A percentile compares a stretch with the other conserved stretches of the same genome.
These are phyloP conservation scores for Corvus cornix DNA, from an alignment of 2,113 vertebrate genomes.

Conservation along the genomic window DNA sequence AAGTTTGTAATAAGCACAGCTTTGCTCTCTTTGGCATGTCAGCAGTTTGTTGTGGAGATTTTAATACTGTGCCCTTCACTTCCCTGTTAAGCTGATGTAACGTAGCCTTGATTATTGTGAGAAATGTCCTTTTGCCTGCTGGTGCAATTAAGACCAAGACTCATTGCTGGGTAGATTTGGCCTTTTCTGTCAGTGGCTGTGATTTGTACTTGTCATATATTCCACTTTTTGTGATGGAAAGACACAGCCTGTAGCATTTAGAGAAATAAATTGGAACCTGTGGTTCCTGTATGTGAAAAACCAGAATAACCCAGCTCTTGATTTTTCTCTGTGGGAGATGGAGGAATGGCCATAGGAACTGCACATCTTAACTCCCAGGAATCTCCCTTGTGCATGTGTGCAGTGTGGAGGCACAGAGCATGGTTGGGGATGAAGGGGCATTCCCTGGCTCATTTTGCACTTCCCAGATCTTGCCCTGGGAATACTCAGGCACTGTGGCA, in stretches of 20 bases:
- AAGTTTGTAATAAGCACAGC: not conserved
- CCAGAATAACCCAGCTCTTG: not conserved
- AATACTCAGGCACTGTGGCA: not conserved
- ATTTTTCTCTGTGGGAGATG: not conserved
- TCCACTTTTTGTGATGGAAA: not conserved
- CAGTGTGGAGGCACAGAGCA: not conserved
- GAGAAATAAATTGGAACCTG: not conserved
- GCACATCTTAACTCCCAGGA: not conserved
- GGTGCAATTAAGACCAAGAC: not conserved
- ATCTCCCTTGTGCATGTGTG: not conserved
- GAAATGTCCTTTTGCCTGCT: not conserved
- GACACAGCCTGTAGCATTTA: not conserved
- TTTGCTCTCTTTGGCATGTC: not conserved
- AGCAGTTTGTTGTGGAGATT: not conserved
- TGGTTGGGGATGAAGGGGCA: fast-evolving
- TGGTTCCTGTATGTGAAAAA: not conserved
- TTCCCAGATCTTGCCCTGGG: not conserved
- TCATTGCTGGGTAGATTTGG: not conserved
- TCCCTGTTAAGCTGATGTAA: not conserved
- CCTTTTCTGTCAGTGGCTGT: not conserved
- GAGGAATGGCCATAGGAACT: not conserved
- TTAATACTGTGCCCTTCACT: not conserved
- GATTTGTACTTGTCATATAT: not conserved
- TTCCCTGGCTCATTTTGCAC: not conserved
- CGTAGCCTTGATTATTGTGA: not conserved